Base-by-base conservation (phyloP, 2,113 vertebrate species). In the Gasterosteus nipponicus region DNA sequence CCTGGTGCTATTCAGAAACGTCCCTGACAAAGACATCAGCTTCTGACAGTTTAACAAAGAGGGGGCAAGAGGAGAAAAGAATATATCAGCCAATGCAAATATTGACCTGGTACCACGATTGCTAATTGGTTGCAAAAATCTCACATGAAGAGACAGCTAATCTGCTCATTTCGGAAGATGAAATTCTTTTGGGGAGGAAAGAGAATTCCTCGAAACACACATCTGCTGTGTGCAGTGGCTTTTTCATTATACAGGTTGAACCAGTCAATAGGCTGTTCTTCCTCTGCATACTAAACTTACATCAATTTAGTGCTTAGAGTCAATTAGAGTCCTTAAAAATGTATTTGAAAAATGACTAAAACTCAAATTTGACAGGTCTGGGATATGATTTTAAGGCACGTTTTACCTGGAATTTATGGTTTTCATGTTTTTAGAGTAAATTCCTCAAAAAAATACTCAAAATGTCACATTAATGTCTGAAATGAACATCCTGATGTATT, bases 11-110 rank as follows among this genome's bases (percentile, higher is more conserved):
- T 89, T 82, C 68, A 86, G 49, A 46, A 73, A 64, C 53, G 49
- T 78, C 73, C 10, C 77, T 76, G 87, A 93, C 84, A 92, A 89
- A 93, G 89, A 91, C 77, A 10, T 91, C 84, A 80, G 57, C 56
- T 9, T 79, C 77, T 92, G 93, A 94, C 92, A 92, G 90, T 71
- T 69, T 18, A 73, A 93, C 86, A 92, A 94, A 92, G 85, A 78
- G 16, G 53, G 39, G 51, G 58, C 57, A 44, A 64, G 68, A 51
- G 56, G 67, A 83, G 75, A 87, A 89, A 90, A 87, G 85, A 89
- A 88, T 87, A 87, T 76, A 93, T 90, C 87, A 89, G 75, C 73
- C 68, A 78, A 78, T 82, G 86, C 89, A 91, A 91, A 93, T 92
- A 92, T 92, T 93, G 92, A 93, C 92, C 77, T 80, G 58, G 75